Percentiles rank a stretch among this genome's conserved stretches.
Conservation (phyloP, 2,797 vertebrate genomes). For the Podarcis lilfordi region DNA sequence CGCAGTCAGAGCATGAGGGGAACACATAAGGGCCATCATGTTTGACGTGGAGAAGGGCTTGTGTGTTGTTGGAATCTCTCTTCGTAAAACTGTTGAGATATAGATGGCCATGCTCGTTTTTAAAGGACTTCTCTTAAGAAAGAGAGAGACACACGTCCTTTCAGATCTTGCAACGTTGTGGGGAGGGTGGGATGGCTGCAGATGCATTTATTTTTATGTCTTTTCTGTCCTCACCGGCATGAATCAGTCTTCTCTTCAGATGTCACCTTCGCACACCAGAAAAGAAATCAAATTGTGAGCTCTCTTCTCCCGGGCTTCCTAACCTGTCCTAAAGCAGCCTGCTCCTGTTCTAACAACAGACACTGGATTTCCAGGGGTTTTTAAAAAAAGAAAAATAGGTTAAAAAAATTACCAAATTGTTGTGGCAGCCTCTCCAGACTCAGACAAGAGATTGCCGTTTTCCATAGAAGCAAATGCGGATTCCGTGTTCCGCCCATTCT, state of each 20-base stretch:
- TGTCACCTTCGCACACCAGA: slow-evolving; percentile 28
- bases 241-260: slow-evolving; percentile 28
- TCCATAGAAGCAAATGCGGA: not conserved
- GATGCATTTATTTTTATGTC: not conserved
- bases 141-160: not conserved
- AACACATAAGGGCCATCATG: not conserved
- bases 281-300: not conserved
- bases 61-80: slow-evolving; percentile 17
- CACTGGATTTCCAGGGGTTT: slow-evolving; percentile 45
- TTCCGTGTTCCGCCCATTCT: slow-evolving; percentile 7
- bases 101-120: not conserved
- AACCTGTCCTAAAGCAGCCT: not conserved
- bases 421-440: not conserved
- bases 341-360: slow-evolving; percentile 22
- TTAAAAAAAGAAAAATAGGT: not conserved
- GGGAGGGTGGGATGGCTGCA: not conserved
- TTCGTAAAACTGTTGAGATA: not conserved
- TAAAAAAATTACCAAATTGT: not conserved
- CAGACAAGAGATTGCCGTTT: not conserved
- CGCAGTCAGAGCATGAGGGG: not conserved
- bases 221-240: not conserved
- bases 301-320: not conserved
- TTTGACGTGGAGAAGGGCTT: not conserved
- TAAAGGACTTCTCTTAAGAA: too few species aligned
- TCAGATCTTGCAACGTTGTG: not conserved